These are phyloP conservation scores for Hydrotaea diabolus DNA, from an alignment of 2,888 invertebrate species.

Conservation along the genomic window DNA sequence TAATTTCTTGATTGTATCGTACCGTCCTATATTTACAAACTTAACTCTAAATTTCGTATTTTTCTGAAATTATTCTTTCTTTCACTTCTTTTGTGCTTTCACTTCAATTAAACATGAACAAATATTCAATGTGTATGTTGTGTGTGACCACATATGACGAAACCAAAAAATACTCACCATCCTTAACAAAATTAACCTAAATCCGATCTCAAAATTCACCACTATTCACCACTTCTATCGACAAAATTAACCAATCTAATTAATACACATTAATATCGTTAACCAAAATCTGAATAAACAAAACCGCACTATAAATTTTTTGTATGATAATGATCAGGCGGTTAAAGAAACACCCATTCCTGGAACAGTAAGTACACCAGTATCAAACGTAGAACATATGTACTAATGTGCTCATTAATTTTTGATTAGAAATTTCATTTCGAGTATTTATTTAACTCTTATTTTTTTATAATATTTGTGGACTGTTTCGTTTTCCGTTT, in stretches of 20 bases:
- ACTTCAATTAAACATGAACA: slow-evolving; percentile 72
- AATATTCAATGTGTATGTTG: slow-evolving; percentile 72
- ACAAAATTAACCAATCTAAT: slow-evolving; percentile 55
- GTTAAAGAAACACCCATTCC: slow-evolving; percentile 87
- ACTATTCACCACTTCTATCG: slow-evolving; percentile 51
- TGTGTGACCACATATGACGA: slow-evolving; percentile 74
- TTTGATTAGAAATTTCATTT: slow-evolving; percentile 22
- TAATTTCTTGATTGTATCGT: slow-evolving; percentile 23
- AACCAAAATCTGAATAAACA: slow-evolving; percentile 65
- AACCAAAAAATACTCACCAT: slow-evolving; percentile 68
- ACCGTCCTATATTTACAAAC: slow-evolving; percentile 47
- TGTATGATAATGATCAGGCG: slow-evolving; percentile 81
- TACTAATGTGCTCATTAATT: slow-evolving; percentile 16
- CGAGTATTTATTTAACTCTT: slow-evolving; percentile 13
- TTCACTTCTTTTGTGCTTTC: slow-evolving; percentile 78
- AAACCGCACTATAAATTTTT: slow-evolving; percentile 70
- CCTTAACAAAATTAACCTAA: slow-evolving; percentile 56
- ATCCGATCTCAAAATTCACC: slow-evolving; percentile 42
- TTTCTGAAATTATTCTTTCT: slow-evolving; percentile 64
- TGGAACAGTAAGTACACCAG: slow-evolving; percentile 84
- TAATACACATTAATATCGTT: slow-evolving; percentile 65
- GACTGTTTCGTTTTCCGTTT: slow-evolving; percentile 5
- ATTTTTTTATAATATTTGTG: slow-evolving; percentile 12
- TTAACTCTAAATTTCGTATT: slow-evolving; percentile 71
- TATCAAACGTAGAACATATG: slow-evolving; percentile 31